A percentile compares a stretch with the other conserved stretches of the same genome.
Conservation (phyloP, 2,888 invertebrate species). For the Stomorhina lunata region DNA sequence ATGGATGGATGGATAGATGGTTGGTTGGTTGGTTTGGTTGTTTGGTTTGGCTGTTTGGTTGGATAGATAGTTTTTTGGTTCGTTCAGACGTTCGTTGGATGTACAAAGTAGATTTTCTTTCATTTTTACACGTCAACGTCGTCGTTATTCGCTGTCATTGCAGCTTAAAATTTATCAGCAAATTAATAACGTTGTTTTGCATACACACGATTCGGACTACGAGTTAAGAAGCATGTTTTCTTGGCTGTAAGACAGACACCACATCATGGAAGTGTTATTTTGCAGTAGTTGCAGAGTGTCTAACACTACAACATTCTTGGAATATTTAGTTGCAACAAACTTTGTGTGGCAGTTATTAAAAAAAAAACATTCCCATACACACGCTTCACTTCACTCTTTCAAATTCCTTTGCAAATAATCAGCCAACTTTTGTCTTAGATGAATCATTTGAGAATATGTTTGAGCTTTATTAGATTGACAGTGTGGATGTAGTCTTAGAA, state of each 20-base stretch:
- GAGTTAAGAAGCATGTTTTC: neutral
- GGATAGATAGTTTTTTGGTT: neutral
- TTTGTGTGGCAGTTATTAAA: conserved; percentile 30
- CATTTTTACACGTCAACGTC: conserved; percentile 63
- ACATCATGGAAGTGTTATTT: too few species aligned
- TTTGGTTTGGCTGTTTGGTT: neutral
- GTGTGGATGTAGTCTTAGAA: too few species aligned
- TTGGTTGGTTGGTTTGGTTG: too few species aligned
- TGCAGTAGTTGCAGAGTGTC: too few species aligned
- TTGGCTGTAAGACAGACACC: too few species aligned
- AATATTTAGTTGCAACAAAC: conserved; percentile 53
- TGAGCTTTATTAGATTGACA: conserved; percentile 45
- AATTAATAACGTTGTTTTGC: conserved; percentile 63
- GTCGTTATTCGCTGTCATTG: conserved; percentile 64
- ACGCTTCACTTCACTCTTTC: too few species aligned
- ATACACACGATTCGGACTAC: conserved; percentile 7
- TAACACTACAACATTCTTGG: conserved; percentile 47
- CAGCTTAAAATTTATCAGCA: conserved; percentile 65
- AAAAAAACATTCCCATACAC: neutral
- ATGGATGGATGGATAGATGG: neutral
- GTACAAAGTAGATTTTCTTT: conserved; percentile 45
- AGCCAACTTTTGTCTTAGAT: neutral
- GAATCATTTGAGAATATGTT: conserved; percentile 53
- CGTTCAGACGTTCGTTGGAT: neutral
- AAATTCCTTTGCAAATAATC: neutral